Base-by-base conservation (phyloP, 1,140 invertebrate genomes). In the Lasioglossum albipes region DNA sequence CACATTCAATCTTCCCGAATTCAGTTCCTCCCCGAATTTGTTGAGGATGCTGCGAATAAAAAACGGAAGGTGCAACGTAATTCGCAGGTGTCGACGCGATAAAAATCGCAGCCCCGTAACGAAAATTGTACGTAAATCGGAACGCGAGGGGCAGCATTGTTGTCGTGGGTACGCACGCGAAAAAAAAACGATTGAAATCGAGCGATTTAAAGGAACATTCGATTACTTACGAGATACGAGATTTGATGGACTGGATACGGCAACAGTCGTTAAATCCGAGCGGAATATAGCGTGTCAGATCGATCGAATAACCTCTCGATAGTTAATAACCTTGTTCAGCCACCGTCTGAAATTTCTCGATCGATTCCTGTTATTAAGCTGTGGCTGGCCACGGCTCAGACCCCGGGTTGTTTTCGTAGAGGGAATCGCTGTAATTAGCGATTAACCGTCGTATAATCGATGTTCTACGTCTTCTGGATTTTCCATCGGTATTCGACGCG, bases 361-460 rank as follows among this genome's bases (percentile, higher is more conserved):
- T 86, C 82, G 86, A 82, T 90, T 89, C 89, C 87, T 90, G 89
- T 91, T 91, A 91, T 92, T 91, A 92, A 88, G 77, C 81, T 65
- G 85, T 84, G 82, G 84, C 62, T 78, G 61, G 75, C 79, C 76
- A 81, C 36, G 83, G 54, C 74, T 67, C 71, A 20, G 70, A 86
- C 89, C 84, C 61, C 66, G 62, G 88, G 86, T 88, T 85, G 83
- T 90, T 89, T 89, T 89, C 88, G 85, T 85, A 81, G 80, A 77
- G 80, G 81, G 84, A 87, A 90, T 90, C 87, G 89, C 84, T 82
- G 87, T 89, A 90, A 92, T 92, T 89, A 90, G 86, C 84, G 88
- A 91, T 91, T 91, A 91, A 91, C 89, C 89, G 82, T 88, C 89
- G 83, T 84, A 59, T 74, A 72, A 82, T 82, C 83, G 70, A 66